Evolutionary conservation across 2,113 vertebrate species (phyloP), one percentile per base, ranked within the genome.

Genomic region (Tragulus kanchil): DNA sequence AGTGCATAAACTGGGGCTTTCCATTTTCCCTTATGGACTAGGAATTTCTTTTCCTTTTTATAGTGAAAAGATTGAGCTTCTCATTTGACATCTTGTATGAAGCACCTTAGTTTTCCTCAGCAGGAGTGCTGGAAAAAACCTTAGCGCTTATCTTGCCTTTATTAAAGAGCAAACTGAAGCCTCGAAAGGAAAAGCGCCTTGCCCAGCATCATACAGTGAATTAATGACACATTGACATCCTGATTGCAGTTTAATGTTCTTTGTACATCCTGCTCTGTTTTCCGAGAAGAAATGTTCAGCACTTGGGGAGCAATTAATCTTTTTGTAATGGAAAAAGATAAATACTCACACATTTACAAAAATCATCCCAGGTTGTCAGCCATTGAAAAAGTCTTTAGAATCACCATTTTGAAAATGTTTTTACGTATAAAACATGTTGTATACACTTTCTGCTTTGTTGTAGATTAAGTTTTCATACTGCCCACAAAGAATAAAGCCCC

Each of bases 1-100:
- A 85, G 42, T 85, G 52, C 4, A 11, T 83, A 90, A 96, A 31
- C 48, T 71, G 17, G 77, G 78, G 45, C 82, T 71, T 90, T 90
- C 45, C 48, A 13, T 61, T 97, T 94, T 86, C n/a, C 10, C 58
- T 42, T 94, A 56, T 25, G 71, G 85, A 25, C 54, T 71, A 88
- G 87, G 31, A 48, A 52, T 92, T 92, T 96, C 48, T 61, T 87
- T 89, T 87, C 62, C 84, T 97, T 6, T 88, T 59, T 89, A 62
- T 82, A 91, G 50, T 73, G 17, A 94, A 89, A 65, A 91, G 28
- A 75, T 54, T 85, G 81, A 97, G 50, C 17, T 88, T 5, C 67
- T 97, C 61, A 31, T 92, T 95, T 96, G 94, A 82, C 84, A 19
- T 87, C 93, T 89, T 92, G 4, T 73, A 45, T 93, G 54, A 85